These are phyloP conservation scores for Phodopus roborovskii DNA, from an alignment of 2,113 vertebrate species.

Conservation along the genomic window DNA sequence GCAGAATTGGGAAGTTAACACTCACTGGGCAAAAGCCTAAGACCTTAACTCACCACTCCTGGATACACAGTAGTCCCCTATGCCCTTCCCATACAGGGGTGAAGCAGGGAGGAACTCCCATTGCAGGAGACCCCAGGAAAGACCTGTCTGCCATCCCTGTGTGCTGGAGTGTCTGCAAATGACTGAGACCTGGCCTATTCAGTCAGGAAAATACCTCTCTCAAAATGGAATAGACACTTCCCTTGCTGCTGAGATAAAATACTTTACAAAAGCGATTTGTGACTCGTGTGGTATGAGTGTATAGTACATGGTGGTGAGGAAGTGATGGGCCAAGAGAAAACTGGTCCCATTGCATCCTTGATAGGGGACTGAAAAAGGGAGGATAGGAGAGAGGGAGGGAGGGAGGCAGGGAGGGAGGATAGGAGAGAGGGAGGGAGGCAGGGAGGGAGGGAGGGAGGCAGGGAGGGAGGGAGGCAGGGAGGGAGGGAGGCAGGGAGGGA, in stretches of 20 bases:
- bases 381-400: rapidly evolving
- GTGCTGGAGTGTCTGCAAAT: background rate
- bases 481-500: too few relatives aligned
- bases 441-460: too few relatives aligned
- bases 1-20: conserved; percentile 31
- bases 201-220: background rate
- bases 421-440: background rate
- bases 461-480: background rate
- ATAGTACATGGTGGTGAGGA: background rate
- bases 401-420: too few relatives aligned
- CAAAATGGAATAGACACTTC: background rate
- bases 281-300: background rate
- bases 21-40: conserved; percentile 3
- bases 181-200: background rate
- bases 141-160: background rate
- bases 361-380: background rate
- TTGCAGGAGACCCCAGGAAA: background rate
- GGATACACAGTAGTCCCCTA: background rate
- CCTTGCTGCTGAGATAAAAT: background rate
- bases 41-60: background rate
- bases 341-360: background rate
- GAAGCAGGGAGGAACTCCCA: background rate
- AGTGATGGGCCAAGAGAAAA: too few relatives aligned
- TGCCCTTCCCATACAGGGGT: background rate
- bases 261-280: background rate